phyloP scores from a whole-genome alignment of 2,888 invertebrate genomes.

The Chrysolina oricalcia region DNA sequence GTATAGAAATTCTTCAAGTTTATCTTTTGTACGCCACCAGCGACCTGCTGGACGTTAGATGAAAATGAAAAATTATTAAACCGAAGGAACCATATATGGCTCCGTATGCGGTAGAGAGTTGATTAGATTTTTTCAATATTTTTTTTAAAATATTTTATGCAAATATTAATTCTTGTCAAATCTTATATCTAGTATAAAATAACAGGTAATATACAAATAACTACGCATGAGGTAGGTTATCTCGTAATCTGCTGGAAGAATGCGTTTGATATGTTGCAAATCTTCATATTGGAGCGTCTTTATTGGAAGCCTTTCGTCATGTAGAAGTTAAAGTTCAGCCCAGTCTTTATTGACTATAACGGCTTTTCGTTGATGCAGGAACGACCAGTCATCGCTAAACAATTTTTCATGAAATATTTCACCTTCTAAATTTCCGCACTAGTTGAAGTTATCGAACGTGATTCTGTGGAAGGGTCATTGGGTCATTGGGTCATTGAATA shows the following conservation, averaged over 20 bases:
- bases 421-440: too few species aligned
- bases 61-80: neutral
- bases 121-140: too few species aligned
- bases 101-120: neutral
- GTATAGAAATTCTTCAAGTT: neutral
- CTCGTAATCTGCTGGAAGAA: constrained; percentile 15
- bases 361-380: constrained; percentile 20
- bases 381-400: constrained; percentile 18
- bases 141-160: too few species aligned
- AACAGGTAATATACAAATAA: too few species aligned
- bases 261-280: constrained; percentile 18
- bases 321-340: constrained; percentile 5
- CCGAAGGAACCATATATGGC: neutral
- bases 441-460: too few species aligned
- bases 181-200: too few species aligned
- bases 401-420: neutral
- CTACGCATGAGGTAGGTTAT: neutral
- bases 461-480: too few species aligned
- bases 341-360: neutral
- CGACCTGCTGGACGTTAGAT: neutral
- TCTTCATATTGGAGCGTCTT: constrained; percentile 17
- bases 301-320: constrained; percentile 19
- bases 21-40: neutral
- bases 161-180: too few species aligned
- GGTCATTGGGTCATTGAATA: too few species aligned